A percentile compares a stretch with the other conserved stretches of the same genome.
phyloP scores from a whole-genome alignment of 2,888 invertebrate genomes.

The Leptopilina drosophilae region DNA sequence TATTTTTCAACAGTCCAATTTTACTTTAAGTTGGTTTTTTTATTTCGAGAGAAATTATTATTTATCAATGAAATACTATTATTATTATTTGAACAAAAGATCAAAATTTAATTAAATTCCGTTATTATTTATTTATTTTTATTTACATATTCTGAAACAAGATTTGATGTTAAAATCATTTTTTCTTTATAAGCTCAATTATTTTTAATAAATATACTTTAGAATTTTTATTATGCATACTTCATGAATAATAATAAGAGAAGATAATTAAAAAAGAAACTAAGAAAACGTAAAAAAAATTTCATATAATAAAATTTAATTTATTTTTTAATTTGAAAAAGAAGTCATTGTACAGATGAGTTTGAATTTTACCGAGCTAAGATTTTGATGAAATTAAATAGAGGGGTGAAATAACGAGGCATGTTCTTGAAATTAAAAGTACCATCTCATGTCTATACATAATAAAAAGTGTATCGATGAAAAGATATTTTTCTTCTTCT shows the following conservation, averaged over 20 bases:
- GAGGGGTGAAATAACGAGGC: background rate
- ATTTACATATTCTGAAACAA: too few species aligned
- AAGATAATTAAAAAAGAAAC: background rate
- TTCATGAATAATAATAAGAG: background rate
- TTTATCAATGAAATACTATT: too few species aligned
- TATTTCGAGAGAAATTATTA: too few species aligned
- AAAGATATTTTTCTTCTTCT: background rate
- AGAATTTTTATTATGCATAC: too few species aligned
- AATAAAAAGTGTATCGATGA: conserved; percentile 7
- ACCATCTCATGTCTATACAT: conserved; percentile 1
- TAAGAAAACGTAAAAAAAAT: background rate
- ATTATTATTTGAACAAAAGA: too few species aligned
- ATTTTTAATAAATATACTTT: too few species aligned
- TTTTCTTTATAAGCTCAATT: too few species aligned
- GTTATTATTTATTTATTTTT: too few species aligned
- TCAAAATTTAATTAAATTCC: too few species aligned
- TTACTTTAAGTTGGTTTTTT: too few species aligned
- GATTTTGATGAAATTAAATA: background rate
- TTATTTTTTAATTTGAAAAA: background rate
- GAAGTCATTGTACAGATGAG: background rate
- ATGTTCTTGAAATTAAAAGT: background rate
- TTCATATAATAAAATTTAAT: background rate
- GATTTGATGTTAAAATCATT: too few species aligned
- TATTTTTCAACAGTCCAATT: too few species aligned
- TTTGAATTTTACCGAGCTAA: background rate